Conservation (phyloP, 37 sponge, comb jelly and placozoan species). For the Bolinopsis microptera region DNA sequence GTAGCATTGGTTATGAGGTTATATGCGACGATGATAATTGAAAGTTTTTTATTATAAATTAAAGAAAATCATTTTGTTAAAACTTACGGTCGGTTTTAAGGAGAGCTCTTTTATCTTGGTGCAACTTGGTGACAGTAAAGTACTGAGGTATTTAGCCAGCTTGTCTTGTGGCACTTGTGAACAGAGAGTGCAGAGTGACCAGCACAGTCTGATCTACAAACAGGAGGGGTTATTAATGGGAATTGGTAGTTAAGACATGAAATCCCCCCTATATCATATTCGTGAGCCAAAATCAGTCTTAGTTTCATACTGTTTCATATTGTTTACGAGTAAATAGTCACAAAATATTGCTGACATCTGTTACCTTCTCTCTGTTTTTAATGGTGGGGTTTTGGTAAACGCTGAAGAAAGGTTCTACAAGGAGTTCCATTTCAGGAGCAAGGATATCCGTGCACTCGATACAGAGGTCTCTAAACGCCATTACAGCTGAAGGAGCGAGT, state of each 20-base stretch:
- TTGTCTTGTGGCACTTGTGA: background rate
- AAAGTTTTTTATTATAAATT: too few relatives aligned
- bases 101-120: background rate
- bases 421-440: slow-evolving; percentile 19
- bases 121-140: slow-evolving; percentile 16
- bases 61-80: too few relatives aligned
- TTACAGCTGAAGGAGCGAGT: slow-evolving; percentile 39
- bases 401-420: background rate
- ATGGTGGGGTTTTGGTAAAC: slow-evolving; percentile 33
- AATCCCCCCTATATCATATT: too few relatives aligned
- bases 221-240: background rate
- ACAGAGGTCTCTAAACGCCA: slow-evolving; percentile 62
- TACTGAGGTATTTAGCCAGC: slow-evolving; percentile 3
- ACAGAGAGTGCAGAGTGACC: slow-evolving; percentile 46
- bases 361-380: slow-evolving; percentile 64
- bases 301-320: too few relatives aligned
- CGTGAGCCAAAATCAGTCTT: too few relatives aligned
- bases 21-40: too few relatives aligned
- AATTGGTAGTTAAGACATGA: background rate
- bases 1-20: too few relatives aligned
- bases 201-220: slow-evolving; percentile 49
- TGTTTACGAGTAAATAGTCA: too few relatives aligned
- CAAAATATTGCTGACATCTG: too few relatives aligned
- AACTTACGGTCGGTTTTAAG: background rate
- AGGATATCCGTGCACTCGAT: slow-evolving; percentile 55